Conservation (phyloP, 2,888 invertebrate genomes). For the Pristionchus exspectatus region DNA sequence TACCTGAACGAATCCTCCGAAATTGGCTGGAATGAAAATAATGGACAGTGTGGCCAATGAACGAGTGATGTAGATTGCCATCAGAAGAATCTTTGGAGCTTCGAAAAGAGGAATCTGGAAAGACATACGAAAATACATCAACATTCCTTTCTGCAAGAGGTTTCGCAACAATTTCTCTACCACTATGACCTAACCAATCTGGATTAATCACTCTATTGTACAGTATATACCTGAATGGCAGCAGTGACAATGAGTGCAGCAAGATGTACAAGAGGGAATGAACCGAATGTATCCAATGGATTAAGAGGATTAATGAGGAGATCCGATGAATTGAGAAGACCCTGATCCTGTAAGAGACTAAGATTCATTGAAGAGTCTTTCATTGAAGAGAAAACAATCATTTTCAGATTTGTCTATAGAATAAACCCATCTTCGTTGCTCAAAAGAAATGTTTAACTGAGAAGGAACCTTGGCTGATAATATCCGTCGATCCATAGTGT, state of each 20-base stretch:
- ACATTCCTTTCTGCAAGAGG: background rate
- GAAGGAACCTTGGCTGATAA: conserved; percentile 30
- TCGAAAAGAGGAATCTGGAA: conserved; percentile 37
- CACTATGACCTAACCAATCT: background rate
- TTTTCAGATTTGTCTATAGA: too few species aligned
- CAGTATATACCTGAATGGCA: conserved; percentile 8
- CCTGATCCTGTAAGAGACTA: conserved; percentile 4
- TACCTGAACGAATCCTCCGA: conserved; percentile 53
- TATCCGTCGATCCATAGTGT: conserved; percentile 24
- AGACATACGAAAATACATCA: background rate
- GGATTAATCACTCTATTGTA: background rate
- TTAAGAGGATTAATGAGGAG: conserved; percentile 10
- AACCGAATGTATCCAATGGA: conserved; percentile 32
- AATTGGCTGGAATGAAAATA: conserved; percentile 51
- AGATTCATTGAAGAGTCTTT: background rate
- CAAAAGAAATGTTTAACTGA: too few species aligned
- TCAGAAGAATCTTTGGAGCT: background rate
- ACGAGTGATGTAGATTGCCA: conserved; percentile 33
- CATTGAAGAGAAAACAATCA: too few species aligned
- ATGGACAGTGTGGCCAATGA: conserved; percentile 47
- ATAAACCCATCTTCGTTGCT: too few species aligned
- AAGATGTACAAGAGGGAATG: conserved; percentile 20
- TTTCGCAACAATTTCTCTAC: background rate
- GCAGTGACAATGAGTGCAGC: background rate
- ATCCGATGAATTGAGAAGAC: conserved; percentile 46